Base-by-base conservation (phyloP, 2,113 vertebrate species). In the Benitochromis conjunctus region DNA sequence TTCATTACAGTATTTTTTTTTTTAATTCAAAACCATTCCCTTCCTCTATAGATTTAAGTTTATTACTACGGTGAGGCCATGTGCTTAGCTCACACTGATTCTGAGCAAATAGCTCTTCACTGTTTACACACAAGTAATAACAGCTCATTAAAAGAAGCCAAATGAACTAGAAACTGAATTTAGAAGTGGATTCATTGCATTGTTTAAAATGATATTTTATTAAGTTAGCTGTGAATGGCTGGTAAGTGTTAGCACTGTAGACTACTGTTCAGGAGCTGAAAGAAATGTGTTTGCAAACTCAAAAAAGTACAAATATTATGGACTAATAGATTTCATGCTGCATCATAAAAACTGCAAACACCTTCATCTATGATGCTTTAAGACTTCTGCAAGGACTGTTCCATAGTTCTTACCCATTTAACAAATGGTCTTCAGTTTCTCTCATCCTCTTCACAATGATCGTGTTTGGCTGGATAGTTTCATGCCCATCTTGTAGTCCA, bases 331-430 rank as follows among this genome's bases (percentile, higher is more conserved):
- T 51, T 16, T 16, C 6, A 60, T 6, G 46, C 46, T 19, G 46
- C 46, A 66, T 24, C 31, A 6, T 53, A 36, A 36, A 38, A 80
- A 80, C 56, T 51, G 26, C 26, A 26, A 26, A 56, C 5, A 14
- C 5, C 14, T n/a, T 56, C 16, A 56, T 19, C 12, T 34, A 57
- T 21, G 5, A 81, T 6, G 26, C 11, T 48, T 64, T 21, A 34
- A 36, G 69, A 19, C 36, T 5, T 55, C 51, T 29, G 19, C 48
- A 8, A 43, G 8, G 6, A 31, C 6, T 57, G 31, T 9, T 26
- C 13, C 6, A 81, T 16, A 71, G 48, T 43, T 26, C 62, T 91
- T 89, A 92, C 90, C 84, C n/a, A 46, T 21, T 9, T 5, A 82
- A 78, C 9, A 79, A n/a, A 58, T 2, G 34, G 60, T 79, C 76